These are phyloP conservation scores for Dioctria rufipes DNA, from an alignment of 2,888 invertebrate genomes.

Conservation along the genomic window DNA sequence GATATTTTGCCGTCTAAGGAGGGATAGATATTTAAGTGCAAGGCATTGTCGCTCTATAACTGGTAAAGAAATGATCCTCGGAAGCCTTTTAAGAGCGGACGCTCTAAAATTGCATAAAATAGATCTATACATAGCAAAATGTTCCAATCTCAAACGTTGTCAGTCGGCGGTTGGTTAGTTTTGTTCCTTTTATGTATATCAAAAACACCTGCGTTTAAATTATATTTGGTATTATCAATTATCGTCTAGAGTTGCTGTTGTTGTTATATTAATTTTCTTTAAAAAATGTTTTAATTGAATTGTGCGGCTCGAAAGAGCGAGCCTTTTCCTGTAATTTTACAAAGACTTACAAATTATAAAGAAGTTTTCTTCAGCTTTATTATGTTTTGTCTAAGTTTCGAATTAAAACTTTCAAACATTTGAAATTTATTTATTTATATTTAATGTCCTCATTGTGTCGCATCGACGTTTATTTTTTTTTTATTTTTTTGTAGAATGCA, in stretches of 20 bases:
- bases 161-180: background rate
- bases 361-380: too few species aligned
- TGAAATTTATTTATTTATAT: constrained; percentile 15
- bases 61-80: too few species aligned
- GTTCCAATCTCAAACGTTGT: constrained; percentile 13
- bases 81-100: too few species aligned
- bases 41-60: too few species aligned
- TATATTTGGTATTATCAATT: constrained; percentile 19
- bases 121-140: background rate
- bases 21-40: too few species aligned
- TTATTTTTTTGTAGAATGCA: constrained; percentile 23
- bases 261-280: constrained; percentile 28
- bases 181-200: constrained; percentile 18
- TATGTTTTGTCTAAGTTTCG: background rate
- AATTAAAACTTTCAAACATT: constrained; percentile 9
- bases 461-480: background rate
- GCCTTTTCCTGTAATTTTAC: constrained; percentile 23
- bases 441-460: constrained; percentile 7
- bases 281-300: constrained; percentile 40
- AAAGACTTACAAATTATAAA: constrained; percentile 34
- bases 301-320: constrained; percentile 18
- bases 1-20: too few species aligned
- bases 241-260: background rate
- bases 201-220: constrained; percentile 32
- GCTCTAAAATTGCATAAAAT: too few species aligned